Evolutionary conservation across 2,888 invertebrate genomes (phyloP), one percentile per base, ranked within the genome.

Genomic region (Heteromurus nitidus): DNA sequence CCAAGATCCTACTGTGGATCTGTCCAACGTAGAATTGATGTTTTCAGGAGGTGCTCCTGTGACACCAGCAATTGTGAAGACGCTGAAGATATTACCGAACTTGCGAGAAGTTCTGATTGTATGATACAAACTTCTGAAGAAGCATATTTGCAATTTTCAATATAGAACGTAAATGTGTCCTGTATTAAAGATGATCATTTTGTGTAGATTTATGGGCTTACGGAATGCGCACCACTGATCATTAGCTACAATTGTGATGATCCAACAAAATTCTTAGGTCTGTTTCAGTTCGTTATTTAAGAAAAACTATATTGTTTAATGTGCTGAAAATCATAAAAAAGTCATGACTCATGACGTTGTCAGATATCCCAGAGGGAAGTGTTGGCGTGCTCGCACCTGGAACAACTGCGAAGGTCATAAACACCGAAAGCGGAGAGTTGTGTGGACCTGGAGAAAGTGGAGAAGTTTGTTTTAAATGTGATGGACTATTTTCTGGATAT

Each of bases 391-490:
- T 85, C 11, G 62, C 80, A 11, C 84, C 85, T 7, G 86, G 83
- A 16, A 80, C 83, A 1, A 22, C 88, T 28, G 88, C 89, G 36
- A 91, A 90, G 88, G 84, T 88, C 50, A 77, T 88, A 5, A 86
- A 88, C 76, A 20, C 82, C 0, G 82, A 83, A n/a, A 87, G 86
- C 0, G 87, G 88, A 7, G 81, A 85, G 50, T 85, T 90, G 1
- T 36, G 67, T 1, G 88, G 88, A 1, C 89, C 89, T 80, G 84
- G 87, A 18, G 88, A 89, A 89, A 86, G 87, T 1, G 91, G 91
- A 26, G 91, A 91, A 86, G 84, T 91, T 2, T 89, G 89, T 82
- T 87, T 90, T 2, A 88, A 88, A 58, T 89, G 75, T 16, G 55
- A 68, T 1, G 64, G 62, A 18, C 16, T 80, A 13, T 86, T 86